These are phyloP conservation scores for Cantharis lateralis DNA, from an alignment of 2,888 invertebrate species.

Conservation along the genomic window DNA sequence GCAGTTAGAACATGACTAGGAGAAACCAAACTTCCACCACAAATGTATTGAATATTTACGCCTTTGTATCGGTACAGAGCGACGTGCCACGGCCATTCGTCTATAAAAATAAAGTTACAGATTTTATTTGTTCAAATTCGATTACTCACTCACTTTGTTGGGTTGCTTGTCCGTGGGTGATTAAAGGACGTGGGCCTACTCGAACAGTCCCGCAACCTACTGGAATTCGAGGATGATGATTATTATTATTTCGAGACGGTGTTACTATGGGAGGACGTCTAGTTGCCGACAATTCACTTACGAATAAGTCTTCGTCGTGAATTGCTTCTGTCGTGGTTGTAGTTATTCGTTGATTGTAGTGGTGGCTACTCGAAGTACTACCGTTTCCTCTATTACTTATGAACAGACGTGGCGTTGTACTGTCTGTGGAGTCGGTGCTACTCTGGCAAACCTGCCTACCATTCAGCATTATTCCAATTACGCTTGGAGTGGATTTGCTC, in stretches of 20 bases:
- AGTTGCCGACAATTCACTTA: slow-evolving; percentile 41
- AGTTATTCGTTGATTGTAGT: not conserved
- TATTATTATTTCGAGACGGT: not conserved
- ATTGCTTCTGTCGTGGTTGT: slow-evolving; percentile 4
- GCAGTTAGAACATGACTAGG: slow-evolving; percentile 64
- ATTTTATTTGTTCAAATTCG: not conserved
- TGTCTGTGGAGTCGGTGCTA: not conserved
- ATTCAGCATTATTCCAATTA: slow-evolving; percentile 61
- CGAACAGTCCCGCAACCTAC: slow-evolving; percentile 56
- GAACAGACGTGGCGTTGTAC: not conserved
- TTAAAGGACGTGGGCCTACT: slow-evolving; percentile 60
- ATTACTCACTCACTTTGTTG: slow-evolving; percentile 54
- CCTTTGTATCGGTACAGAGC: slow-evolving; percentile 60
- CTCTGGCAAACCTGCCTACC: slow-evolving; percentile 62
- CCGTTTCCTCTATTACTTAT: slow-evolving; percentile 1
- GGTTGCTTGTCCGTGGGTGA: slow-evolving; percentile 64
- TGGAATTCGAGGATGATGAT: not conserved
- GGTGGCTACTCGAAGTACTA: not conserved
- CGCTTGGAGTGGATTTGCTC: slow-evolving; percentile 57
- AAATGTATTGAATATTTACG: slow-evolving; percentile 60
- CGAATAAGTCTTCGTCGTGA: slow-evolving; percentile 38
- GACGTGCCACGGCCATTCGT: slow-evolving; percentile 73
- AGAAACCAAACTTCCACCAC: slow-evolving; percentile 67
- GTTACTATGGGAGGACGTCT: slow-evolving; percentile 20
- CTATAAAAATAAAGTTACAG: slow-evolving; percentile 60